Evolutionary conservation across 2,113 vertebrate genomes (phyloP), one percentile per base, ranked within the genome.

Genomic region (Planiliza haematocheilus): DNA sequence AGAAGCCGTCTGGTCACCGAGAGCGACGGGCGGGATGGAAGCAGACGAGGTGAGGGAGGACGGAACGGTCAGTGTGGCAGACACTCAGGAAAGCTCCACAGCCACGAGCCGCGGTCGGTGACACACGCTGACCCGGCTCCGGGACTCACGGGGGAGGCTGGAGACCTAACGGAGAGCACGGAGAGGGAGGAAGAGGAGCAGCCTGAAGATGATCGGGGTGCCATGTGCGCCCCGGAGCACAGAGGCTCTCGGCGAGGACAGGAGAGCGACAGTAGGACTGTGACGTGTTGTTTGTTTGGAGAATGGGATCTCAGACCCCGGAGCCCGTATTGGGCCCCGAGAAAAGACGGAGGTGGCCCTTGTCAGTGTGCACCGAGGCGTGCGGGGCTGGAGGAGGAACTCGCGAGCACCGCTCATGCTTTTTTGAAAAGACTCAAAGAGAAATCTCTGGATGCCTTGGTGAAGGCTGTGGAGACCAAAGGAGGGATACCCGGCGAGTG

Each of bases 391-490:
- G 93, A 89, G 57, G 91, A 61, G 82, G 97, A 97, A 74, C 93
- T 97, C n/a, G 94, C 96, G 81, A 91, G 93, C 52, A 91, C 92
- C 68, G 95, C 95, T 55, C 95, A 96, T 79, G 91, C 92, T 51
- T 93, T 98, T 84, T 87, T 98, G 61, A 97, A 97, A 89, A 93
- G 94, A 88, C 94, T 99, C 56, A 96, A 96, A 91, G 97, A 98
- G 90, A 94, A 93, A 74, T 91, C 94, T 57, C 93, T 99, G 84
- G 95, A 96, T 86, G 91, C 93, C 73, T 88, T 99, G 89, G 86
- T 95, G 90, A 95, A 95, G 89, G 96, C 96, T 37, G 95, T 98
- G 78, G 97, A 98, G 93, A 96, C 95, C 84, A 94, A 92, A 88
- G 97, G 96, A 24, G 96, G 95, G 49, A 81, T 95, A 79, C 92